Evolutionary conservation across 2,113 vertebrate species (phyloP), one percentile per base, ranked within the genome.

Genomic region (Lates calcarifer): DNA sequence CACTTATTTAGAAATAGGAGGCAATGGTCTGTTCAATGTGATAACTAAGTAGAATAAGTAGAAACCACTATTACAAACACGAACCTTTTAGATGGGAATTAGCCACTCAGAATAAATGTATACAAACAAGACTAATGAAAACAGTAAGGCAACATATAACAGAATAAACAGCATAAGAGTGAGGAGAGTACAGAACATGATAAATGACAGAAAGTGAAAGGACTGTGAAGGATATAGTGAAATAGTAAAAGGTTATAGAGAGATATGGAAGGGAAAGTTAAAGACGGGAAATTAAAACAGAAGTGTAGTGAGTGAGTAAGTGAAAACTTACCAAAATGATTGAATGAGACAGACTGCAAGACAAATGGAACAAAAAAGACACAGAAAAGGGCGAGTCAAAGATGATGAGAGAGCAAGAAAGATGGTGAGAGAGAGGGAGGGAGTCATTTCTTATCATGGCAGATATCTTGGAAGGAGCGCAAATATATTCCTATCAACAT

Each of bases 401-500:
- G 45, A 33, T 4, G 2, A 24, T 22, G 51, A 68, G 45, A 20
- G 70, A 51, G 35, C 18, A 41, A 47, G 53, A 56, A 49, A 22
- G 0, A 33, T 39, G 43, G 9, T 35, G 53, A 56, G 7, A 5
- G 26, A 41, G 35, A 53, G 33, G 41, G 29, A 39, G 37, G 20
- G 20, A 12, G 45, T 22, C 7, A 43, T 65, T 29, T 26, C 7
- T 62, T 47, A 28, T 53, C 13, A 5, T 4, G 35, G 35, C 35
- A 41, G 53, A 66, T 31, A 69, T 68, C 33, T 64, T 65, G 18
- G 7, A 58, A 43, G 51, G 29, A 24, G 26, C 4, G 41, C 41
- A 56, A 56, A 81, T 39, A 45, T 47, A 45, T 29, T 81, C 41
- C 49, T 64, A n/a, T 69, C 64, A 79, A 45, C 70, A 64, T 74